Evolutionary conservation across 2,797 vertebrate species (phyloP).

Genomic region (Rhinichthys osculus): DNA sequence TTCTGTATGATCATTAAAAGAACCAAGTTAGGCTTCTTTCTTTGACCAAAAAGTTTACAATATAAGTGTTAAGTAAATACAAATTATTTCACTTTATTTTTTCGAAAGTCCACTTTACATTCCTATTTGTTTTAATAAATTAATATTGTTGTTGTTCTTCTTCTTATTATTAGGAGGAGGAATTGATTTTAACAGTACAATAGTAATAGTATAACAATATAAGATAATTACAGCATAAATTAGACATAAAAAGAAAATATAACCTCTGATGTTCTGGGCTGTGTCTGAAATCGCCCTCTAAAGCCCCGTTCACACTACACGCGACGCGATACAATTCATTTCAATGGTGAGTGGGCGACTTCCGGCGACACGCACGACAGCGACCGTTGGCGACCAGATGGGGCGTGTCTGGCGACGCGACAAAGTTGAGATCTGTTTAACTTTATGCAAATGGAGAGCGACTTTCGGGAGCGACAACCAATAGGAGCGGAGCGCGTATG

Average conservation of each 20-base stretch:
- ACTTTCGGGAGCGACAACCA: too few species aligned
- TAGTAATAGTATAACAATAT: not conserved
- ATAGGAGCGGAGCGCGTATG: too few species aligned
- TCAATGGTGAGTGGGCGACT: too few species aligned
- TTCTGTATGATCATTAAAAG: not conserved
- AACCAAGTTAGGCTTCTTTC: not conserved
- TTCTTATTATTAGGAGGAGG: not conserved
- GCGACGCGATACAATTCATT: too few species aligned
- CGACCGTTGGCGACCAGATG: too few species aligned
- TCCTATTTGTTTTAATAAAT: not conserved
- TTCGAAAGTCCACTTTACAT: not conserved
- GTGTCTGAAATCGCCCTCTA: not conserved
- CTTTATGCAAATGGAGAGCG: too few species aligned
- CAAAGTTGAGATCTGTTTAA: too few species aligned
- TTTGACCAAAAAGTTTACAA: not conserved
- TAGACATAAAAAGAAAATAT: not conserved
- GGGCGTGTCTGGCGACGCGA: too few species aligned
- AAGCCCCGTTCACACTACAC: too few species aligned
- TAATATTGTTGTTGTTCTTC: not conserved
- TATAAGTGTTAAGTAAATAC: not conserved
- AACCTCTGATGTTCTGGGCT: not conserved
- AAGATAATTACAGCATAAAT: too few species aligned
- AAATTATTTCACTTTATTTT: too few species aligned
- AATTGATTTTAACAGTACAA: not conserved
- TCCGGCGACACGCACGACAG: too few species aligned